Evolutionary conservation across 2,888 invertebrate species (phyloP).

Genomic region (Himalopsyche anomala): DNA sequence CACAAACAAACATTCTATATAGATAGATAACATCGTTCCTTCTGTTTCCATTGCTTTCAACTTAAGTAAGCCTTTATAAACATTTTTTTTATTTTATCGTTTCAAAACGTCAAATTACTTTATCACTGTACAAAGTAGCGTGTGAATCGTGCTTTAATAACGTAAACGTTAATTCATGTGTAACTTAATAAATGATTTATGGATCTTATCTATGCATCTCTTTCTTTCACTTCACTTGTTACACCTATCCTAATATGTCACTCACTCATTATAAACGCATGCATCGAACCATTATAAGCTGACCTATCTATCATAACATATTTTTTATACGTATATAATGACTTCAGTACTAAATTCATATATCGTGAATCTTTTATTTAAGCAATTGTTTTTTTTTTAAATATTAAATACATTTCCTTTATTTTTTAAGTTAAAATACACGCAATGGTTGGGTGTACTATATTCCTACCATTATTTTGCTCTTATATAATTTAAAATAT

Average conservation of each 20-base stretch:
- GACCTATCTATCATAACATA: not conserved
- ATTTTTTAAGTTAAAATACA: too few species aligned
- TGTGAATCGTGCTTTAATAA: not conserved
- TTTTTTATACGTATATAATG: not conserved
- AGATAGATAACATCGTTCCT: too few species aligned
- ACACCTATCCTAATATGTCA: conserved; percentile 4
- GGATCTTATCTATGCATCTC: conserved; percentile 18
- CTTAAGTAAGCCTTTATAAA: too few species aligned
- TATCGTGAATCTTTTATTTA: not conserved
- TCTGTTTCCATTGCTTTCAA: too few species aligned
- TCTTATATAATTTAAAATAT: too few species aligned
- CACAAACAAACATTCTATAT: too few species aligned
- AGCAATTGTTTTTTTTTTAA: too few species aligned
- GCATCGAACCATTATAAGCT: not conserved
- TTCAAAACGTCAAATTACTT: too few species aligned
- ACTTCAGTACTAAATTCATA: not conserved
- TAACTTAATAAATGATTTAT: conserved; percentile 12
- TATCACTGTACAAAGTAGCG: not conserved
- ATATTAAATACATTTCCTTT: too few species aligned
- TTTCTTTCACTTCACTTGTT: conserved; percentile 18
- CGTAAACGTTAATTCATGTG: not conserved
- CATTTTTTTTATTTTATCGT: too few species aligned
- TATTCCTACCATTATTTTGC: too few species aligned
- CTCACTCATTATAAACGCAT: conserved; percentile 12
- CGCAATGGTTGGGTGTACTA: too few species aligned